These are phyloP conservation scores for Malacoctenus gilli DNA, from an alignment of 2,797 vertebrate genomes.

Conservation along the genomic window DNA sequence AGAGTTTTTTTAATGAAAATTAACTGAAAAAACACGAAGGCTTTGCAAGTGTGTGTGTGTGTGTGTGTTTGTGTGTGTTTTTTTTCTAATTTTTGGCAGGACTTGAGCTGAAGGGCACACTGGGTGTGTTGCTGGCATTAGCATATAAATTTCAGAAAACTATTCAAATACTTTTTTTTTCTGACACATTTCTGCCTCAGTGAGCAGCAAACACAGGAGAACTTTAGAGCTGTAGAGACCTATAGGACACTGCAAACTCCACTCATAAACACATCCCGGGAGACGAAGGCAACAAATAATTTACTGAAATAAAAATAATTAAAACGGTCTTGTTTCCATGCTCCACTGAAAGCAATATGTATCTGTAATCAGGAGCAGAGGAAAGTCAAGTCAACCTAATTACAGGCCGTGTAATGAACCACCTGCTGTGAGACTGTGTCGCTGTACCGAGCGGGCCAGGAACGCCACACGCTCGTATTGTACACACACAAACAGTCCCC, in stretches of 20 bases:
- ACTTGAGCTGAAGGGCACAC: conserved; percentile 4
- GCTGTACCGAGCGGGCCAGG: conserved; percentile 54
- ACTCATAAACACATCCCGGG: conserved; percentile 8
- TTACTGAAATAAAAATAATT: conserved; percentile 49
- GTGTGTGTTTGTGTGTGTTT: too few species aligned
- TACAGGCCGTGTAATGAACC: conserved; percentile 73
- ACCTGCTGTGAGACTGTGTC: conserved; percentile 69
- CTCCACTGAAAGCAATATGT: conserved; percentile 69
- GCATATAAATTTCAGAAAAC: conserved; percentile 16
- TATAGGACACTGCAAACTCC: conserved; percentile 11
- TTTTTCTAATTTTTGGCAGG: neutral
- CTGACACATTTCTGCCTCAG: conserved; percentile 22
- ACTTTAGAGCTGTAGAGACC: conserved; percentile 20
- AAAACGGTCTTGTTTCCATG: conserved; percentile 50
- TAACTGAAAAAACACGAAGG: too few species aligned
- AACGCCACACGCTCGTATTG: conserved; percentile 44
- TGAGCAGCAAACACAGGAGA: conserved; percentile 26
- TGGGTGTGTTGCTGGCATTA: conserved; percentile 15
- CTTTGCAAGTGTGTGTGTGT: neutral
- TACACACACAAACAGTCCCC: conserved; percentile 22
- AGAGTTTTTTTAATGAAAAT: neutral
- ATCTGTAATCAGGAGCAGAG: conserved; percentile 71
- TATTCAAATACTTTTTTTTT: conserved; percentile 28
- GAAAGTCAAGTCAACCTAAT: conserved; percentile 75
- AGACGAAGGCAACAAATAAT: conserved; percentile 45